These are phyloP conservation scores for Rallus limicola DNA, from an alignment of 2,113 vertebrate species.

Conservation along the genomic window DNA sequence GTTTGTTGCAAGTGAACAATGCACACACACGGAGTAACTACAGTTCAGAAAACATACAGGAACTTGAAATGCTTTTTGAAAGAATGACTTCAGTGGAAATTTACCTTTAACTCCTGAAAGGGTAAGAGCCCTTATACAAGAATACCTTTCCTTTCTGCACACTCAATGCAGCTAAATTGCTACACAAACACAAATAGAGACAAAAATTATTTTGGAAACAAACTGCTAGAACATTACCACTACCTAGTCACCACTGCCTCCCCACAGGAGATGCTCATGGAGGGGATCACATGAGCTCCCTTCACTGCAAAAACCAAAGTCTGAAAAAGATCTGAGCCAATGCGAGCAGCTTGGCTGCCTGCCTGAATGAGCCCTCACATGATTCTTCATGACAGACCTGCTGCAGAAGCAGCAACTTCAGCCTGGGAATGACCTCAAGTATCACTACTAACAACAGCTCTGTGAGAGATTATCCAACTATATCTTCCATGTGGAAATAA, in stretches of 20 bases:
- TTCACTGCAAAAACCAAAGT: not conserved
- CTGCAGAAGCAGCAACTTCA: not conserved
- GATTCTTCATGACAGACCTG: not conserved
- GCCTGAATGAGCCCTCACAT: rapidly evolving
- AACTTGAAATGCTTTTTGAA: not conserved
- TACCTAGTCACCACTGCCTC: not conserved
- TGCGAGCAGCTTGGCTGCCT: not conserved
- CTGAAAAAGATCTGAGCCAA: not conserved
- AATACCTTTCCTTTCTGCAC: not conserved
- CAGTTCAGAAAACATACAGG: not conserved
- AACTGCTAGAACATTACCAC: not conserved
- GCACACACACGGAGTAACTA: not conserved
- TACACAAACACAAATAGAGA: not conserved
- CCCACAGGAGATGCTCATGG: not conserved
- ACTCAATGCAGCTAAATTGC: not conserved
- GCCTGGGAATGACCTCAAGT: not conserved
- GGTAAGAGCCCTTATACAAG: not conserved
- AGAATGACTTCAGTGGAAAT: not conserved
- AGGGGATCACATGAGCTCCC: not conserved
- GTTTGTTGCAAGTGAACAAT: not conserved
- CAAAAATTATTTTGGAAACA: not conserved
- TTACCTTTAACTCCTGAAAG: not conserved
- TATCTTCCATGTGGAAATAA: not conserved
- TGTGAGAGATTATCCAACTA: not conserved
- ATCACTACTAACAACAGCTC: not conserved